A percentile compares a stretch with the other conserved stretches of the same genome.
phyloP scores from a whole-genome alignment of 2,113 vertebrate species.

The Galbula dea region DNA sequence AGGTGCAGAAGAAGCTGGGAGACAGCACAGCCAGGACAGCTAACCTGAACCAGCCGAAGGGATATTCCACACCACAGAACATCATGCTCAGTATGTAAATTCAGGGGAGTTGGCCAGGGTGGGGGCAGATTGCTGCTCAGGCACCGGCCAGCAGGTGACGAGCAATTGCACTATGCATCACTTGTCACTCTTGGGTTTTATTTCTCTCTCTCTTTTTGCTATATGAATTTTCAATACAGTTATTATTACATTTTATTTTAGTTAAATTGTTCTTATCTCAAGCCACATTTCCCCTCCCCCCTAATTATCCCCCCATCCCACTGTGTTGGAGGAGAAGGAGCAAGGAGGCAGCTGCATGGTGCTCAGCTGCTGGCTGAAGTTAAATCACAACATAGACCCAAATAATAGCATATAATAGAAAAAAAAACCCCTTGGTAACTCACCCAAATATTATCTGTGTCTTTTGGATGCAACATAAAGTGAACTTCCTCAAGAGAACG shows the following conservation, averaged over 20 bases:
- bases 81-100: not conserved
- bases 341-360: not conserved
- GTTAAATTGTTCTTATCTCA: not conserved
- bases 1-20: not conserved
- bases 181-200: not conserved
- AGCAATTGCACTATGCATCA: not conserved
- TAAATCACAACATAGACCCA: not conserved
- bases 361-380: not conserved
- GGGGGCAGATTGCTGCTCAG: not conserved
- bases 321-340: not conserved
- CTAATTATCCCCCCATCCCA: not conserved
- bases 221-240: not conserved
- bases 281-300: not conserved
- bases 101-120: not conserved
- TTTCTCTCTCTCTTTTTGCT: not conserved
- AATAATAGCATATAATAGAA: not conserved
- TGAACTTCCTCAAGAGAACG: constrained; percentile 77
- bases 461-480: constrained; percentile 77
- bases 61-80: not conserved
- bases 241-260: too few relatives aligned
- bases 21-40: not conserved
- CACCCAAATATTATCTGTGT: constrained; percentile 81
- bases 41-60: not conserved
- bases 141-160: not conserved
- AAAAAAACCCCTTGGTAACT: not conserved